A percentile compares a stretch with the other conserved stretches of the same genome.
These are phyloP conservation scores for Gila robusta DNA, from an alignment of 2,797 vertebrate genomes.

Conservation along the genomic window DNA sequence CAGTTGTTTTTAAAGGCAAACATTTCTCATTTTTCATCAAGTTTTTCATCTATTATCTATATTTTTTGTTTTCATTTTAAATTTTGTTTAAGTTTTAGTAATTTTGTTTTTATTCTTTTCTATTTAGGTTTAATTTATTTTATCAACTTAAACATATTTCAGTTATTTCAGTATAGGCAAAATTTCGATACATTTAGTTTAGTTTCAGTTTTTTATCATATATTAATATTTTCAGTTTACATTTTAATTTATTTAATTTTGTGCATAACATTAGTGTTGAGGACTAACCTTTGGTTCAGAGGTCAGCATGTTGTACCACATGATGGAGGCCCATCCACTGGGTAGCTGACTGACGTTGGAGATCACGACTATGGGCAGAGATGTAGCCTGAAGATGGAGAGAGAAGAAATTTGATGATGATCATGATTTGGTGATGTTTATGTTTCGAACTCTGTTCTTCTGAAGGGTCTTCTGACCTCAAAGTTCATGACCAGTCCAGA, in stretches of 20 bases:
- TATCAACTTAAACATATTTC: too few relatives aligned
- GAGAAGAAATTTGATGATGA: slow-evolving; percentile 13
- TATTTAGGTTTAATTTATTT: too few relatives aligned
- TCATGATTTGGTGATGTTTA: background rate
- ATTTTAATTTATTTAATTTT: background rate
- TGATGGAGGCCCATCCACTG: slow-evolving; percentile 95
- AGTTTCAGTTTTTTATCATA: too few relatives aligned
- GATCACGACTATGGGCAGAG: slow-evolving; percentile 94
- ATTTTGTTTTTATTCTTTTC: too few relatives aligned
- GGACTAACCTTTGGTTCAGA: slow-evolving; percentile 87
- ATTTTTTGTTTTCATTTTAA: too few relatives aligned
- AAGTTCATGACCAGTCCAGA: slow-evolving; percentile 87
- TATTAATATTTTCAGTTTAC: too few relatives aligned
- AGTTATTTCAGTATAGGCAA: too few relatives aligned
- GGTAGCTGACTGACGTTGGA: slow-evolving; percentile 97
- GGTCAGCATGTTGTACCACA: slow-evolving; percentile 98
- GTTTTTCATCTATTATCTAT: too few relatives aligned
- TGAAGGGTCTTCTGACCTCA: slow-evolving; percentile 81
- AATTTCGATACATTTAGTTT: too few relatives aligned
- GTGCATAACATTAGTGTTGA: background rate
- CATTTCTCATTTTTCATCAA: too few relatives aligned
- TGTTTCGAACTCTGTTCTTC: background rate
- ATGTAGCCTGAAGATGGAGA: slow-evolving; percentile 80
- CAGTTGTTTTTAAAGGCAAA: too few relatives aligned
- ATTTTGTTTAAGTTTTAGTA: too few relatives aligned